Evolutionary conservation across 2,888 invertebrate genomes (phyloP).

Genomic region (Crepidodera aurea): DNA sequence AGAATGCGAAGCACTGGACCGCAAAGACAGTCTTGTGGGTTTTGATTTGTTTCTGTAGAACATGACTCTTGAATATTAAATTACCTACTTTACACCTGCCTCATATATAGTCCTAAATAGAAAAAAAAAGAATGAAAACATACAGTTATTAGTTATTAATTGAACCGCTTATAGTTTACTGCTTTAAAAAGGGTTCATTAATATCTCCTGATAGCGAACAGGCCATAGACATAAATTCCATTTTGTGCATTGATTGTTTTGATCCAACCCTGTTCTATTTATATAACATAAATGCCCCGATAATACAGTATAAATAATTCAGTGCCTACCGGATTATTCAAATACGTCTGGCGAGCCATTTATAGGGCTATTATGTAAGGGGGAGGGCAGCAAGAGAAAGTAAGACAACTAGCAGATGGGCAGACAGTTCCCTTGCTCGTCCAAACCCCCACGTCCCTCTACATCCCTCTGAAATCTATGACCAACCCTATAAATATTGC

Average conservation of each 20-base stretch:
- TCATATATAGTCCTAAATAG: too few species aligned
- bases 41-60: too few species aligned
- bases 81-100: too few species aligned
- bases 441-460: background rate
- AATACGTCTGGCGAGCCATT: slow-evolving; percentile 22
- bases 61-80: too few species aligned
- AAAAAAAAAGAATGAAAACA: too few species aligned
- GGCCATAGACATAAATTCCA: background rate
- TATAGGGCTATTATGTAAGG: slow-evolving; percentile 29
- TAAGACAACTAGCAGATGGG: slow-evolving; percentile 41
- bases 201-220: too few species aligned
- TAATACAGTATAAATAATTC: slow-evolving; percentile 28
- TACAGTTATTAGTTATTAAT: too few species aligned
- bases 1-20: too few species aligned
- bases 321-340: slow-evolving; percentile 27
- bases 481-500: background rate
- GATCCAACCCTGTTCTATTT: slow-evolving; percentile 16
- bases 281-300: slow-evolving; percentile 14
- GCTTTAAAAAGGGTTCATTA: too few species aligned
- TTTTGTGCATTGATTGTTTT: background rate
- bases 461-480: background rate
- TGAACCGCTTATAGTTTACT: too few species aligned
- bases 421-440: slow-evolving; percentile 19
- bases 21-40: too few species aligned
- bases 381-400: slow-evolving; percentile 20